Evolutionary conservation across 2,888 invertebrate species (phyloP), one percentile per base, ranked within the genome.

Genomic region (Caradrina kadenii): DNA sequence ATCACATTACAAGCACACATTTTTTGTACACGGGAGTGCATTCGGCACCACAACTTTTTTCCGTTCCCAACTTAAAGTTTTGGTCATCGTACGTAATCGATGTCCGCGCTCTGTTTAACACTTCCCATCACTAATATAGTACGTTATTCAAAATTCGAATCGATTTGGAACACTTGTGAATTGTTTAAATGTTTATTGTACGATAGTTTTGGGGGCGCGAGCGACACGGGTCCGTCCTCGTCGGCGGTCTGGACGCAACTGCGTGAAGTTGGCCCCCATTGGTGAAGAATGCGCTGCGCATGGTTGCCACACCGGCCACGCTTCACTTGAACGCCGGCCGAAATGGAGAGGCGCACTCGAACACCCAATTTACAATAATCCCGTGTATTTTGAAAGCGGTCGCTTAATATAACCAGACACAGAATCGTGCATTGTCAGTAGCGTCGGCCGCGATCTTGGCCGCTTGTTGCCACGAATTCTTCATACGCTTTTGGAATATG

Each of bases 251-350:
- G 91, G 89, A 91, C 91, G 91, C 91, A 94, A 96, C 95, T 96
- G 93, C 92, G 89, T 94, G 95, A 94, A 95, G 96, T 95, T 92
- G 87, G 88, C 87, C 82, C 88, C 91, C 93, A 93, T 93, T 93
- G 94, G 94, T 93, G 91, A 93, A 93, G 95, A 94, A 93, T 95
- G 95, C 94, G 94, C 94, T 87, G 95, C 95, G 95, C 95, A 96
- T 93, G 92, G 95, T 94, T 93, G 95, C 94, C 92, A 92, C 94
- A 92, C 94, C 93, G 93, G 91, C 90, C 92, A 90, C 92, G 92
- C 92, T 93, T 91, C 89, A 87, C 86, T 89, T 86, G 88, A 85
- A 90, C 87, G 76, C 89, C 94, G 90, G 85, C 92, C 86, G 88
- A 92, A 91, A 88, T 88, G 86, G 82, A 89, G 90, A 93, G 93